phyloP scores from a whole-genome alignment of 1,140 invertebrate genomes.

The Drosophila dunni region DNA sequence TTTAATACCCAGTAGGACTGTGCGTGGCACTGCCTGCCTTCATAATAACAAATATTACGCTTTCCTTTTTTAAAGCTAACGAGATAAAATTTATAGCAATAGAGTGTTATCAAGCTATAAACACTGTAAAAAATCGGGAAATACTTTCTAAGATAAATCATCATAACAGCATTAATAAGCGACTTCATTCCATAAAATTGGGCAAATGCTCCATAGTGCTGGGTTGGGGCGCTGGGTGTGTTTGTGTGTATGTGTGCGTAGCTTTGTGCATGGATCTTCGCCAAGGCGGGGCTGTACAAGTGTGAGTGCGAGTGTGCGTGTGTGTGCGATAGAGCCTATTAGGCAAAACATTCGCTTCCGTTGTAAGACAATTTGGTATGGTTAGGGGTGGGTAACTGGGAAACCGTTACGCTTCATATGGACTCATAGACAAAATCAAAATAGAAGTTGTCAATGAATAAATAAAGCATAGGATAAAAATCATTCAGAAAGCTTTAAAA shows the following conservation, averaged over 20 bases:
- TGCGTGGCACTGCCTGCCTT: too few species aligned
- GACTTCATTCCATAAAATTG: too few species aligned
- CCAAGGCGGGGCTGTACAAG: constrained; percentile 36
- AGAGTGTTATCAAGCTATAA: too few species aligned
- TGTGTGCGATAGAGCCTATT: constrained; percentile 66
- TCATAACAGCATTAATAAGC: too few species aligned
- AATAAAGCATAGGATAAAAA: constrained; percentile 66
- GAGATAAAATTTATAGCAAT: too few species aligned
- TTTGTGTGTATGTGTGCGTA: constrained; percentile 32
- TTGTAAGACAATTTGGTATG: constrained; percentile 51
- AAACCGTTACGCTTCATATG: constrained; percentile 64
- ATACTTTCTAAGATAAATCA: too few species aligned
- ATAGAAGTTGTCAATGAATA: constrained; percentile 64
- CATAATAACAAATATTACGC: too few species aligned
- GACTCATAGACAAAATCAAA: not conserved
- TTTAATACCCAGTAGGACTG: too few species aligned
- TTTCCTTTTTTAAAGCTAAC: too few species aligned
- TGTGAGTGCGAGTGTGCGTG: constrained; percentile 36
- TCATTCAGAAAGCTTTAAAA: constrained; percentile 27
- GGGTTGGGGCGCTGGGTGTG: constrained; percentile 40
- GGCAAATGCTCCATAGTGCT: too few species aligned
- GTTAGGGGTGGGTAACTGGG: constrained; percentile 44
- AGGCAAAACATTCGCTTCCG: constrained; percentile 74
- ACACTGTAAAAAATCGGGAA: too few species aligned
- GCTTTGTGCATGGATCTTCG: constrained; percentile 51